phyloP scores from a whole-genome alignment of 2,797 vertebrate species.

The Hypotaenidia okinawae region DNA sequence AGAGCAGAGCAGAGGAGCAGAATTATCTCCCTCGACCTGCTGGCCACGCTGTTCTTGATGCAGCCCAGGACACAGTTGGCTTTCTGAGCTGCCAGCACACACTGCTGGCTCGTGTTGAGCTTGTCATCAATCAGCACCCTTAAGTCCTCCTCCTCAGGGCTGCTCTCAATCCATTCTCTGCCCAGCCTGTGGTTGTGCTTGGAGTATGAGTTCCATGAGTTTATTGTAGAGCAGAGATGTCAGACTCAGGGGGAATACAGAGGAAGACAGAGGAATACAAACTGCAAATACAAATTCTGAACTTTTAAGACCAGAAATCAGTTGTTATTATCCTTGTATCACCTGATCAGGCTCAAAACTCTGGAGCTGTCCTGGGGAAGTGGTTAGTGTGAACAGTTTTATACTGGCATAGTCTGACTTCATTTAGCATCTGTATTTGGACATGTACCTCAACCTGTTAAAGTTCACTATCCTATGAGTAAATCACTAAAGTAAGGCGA shows the following conservation, averaged over 20 bases:
- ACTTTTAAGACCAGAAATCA: not conserved
- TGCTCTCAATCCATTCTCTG: too few species aligned
- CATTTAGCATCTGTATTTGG: not conserved
- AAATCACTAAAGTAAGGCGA: not conserved
- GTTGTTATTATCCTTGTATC: not conserved
- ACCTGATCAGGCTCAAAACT: not conserved
- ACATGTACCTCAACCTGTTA: not conserved
- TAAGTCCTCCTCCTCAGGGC: too few species aligned
- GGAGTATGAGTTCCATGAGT: not conserved
- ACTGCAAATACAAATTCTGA: not conserved
- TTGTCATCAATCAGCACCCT: too few species aligned
- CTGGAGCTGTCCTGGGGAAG: not conserved
- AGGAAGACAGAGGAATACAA: not conserved
- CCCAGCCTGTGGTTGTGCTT: too few species aligned
- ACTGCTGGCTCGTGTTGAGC: too few species aligned
- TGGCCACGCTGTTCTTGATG: too few species aligned
- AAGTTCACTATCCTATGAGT: not conserved
- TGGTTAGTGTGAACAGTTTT: not conserved
- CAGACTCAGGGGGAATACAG: accelerated
- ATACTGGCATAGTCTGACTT: not conserved
- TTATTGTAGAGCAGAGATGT: not conserved
- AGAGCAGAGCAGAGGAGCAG: too few species aligned
- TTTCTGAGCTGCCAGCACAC: too few species aligned
- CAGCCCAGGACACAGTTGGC: too few species aligned
- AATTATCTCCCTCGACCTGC: too few species aligned